These are phyloP conservation scores for Caenorhabditis latens DNA, from an alignment of 1,140 invertebrate species.

Conservation along the genomic window DNA sequence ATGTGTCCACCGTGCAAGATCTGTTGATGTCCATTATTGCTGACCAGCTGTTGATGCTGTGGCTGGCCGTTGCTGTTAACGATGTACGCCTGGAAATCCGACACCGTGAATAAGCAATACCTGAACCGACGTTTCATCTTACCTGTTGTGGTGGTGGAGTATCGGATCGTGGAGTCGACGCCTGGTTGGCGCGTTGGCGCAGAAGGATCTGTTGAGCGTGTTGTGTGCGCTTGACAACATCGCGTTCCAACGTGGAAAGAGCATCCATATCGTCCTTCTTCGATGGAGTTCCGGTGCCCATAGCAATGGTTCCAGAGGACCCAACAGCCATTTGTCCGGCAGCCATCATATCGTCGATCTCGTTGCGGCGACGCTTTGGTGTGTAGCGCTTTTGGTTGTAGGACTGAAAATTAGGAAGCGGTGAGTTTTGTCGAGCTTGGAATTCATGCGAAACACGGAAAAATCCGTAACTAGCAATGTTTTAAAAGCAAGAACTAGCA, in stretches of 20 bases:
- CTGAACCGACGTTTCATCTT: too few species aligned
- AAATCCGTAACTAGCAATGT: too few species aligned
- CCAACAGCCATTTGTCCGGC: slow-evolving; percentile 47
- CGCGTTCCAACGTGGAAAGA: slow-evolving; percentile 63
- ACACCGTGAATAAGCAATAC: too few species aligned
- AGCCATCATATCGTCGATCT: slow-evolving; percentile 34
- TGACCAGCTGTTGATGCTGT: slow-evolving; percentile 39
- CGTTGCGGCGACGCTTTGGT: slow-evolving; percentile 62
- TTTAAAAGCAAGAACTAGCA: too few species aligned
- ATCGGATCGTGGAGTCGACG: slow-evolving; percentile 21
- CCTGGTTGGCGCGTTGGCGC: background rate
- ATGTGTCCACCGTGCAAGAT: slow-evolving; percentile 31
- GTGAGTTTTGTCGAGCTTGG: background rate
- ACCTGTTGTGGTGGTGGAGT: slow-evolving; percentile 19
- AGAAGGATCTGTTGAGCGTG: slow-evolving; percentile 64
- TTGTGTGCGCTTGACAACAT: slow-evolving; percentile 66
- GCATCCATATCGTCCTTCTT: slow-evolving; percentile 65
- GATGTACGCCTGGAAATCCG: background rate
- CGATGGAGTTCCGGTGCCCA: slow-evolving; percentile 20
- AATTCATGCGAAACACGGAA: background rate
- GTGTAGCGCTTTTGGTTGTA: slow-evolving; percentile 68
- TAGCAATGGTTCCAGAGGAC: slow-evolving; percentile 21
- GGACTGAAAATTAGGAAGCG: background rate
- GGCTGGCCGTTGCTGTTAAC: background rate
- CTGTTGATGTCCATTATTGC: slow-evolving; percentile 53